phyloP scores from a whole-genome alignment of 2,113 vertebrate species.

The Sinocyclocheilus anshuiensis region DNA sequence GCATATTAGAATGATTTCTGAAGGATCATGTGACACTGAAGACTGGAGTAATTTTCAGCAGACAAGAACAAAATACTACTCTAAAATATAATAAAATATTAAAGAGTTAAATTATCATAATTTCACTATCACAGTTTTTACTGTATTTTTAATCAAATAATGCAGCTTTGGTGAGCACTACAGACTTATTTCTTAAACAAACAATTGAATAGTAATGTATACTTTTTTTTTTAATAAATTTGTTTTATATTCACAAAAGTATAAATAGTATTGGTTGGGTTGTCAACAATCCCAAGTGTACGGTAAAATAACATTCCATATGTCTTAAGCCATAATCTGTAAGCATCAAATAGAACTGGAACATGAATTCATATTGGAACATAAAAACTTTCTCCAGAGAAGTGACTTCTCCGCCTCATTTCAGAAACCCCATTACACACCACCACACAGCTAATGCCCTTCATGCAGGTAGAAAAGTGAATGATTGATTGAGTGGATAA shows the following conservation, averaged over 20 bases:
- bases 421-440: not conserved
- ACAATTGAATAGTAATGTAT: not conserved
- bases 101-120: not conserved
- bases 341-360: not conserved
- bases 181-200: not conserved
- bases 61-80: not conserved
- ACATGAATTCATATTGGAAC: no score
- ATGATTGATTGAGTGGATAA: slow-evolving; percentile 19
- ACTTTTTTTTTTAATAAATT: not conserved
- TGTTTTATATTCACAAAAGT: not conserved
- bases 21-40: not conserved
- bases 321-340: not conserved
- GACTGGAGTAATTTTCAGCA: not conserved
- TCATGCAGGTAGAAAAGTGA: slow-evolving; percentile 12
- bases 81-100: not conserved
- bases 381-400: not conserved
- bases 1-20: not conserved
- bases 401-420: not conserved
- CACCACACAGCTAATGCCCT: not conserved
- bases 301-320: not conserved
- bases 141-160: not conserved
- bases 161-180: not conserved
- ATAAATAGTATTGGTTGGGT: not conserved
- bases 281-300: not conserved
- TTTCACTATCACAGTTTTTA: not conserved